Evolutionary conservation across 1,140 invertebrate species (phyloP).

Genomic region (Condylostylus longicornis): DNA sequence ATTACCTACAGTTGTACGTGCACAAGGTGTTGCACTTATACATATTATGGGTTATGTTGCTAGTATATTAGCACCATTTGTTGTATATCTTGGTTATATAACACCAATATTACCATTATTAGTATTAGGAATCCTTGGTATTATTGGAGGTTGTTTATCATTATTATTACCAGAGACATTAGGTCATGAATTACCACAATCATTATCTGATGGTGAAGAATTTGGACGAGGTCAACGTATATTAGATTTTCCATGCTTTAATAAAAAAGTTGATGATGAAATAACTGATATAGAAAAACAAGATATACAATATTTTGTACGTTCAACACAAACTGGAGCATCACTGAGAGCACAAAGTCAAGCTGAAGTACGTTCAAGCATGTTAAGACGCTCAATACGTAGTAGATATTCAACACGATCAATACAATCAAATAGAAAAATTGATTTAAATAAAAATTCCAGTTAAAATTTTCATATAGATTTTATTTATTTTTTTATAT

Average conservation of each 20-base stretch:
- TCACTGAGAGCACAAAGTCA: conserved; percentile 44
- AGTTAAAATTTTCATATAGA: too few relatives aligned
- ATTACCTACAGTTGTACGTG: conserved; percentile 69
- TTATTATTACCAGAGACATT: conserved; percentile 71
- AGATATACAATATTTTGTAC: conserved; percentile 28
- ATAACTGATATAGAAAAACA: too few relatives aligned
- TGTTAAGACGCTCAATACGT: conserved; percentile 38
- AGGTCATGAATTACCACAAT: conserved; percentile 65
- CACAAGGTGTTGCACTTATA: conserved; percentile 66
- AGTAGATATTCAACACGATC: conserved; percentile 13
- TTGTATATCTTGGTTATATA: conserved; percentile 60
- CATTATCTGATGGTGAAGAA: conserved; percentile 65
- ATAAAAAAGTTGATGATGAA: conserved; percentile 23
- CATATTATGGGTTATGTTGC: conserved; percentile 76
- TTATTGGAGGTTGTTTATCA: conserved; percentile 53
- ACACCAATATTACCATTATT: conserved; percentile 53
- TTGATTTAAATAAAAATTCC: too few relatives aligned
- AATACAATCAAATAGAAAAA: too few relatives aligned
- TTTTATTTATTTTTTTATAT: too few relatives aligned
- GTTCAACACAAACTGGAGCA: conserved; percentile 29
- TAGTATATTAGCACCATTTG: conserved; percentile 63
- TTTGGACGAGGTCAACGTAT: conserved; percentile 65
- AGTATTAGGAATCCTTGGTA: conserved; percentile 55
- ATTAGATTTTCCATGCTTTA: conserved; percentile 62
- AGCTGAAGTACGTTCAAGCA: conserved; percentile 49